Percentiles rank a stretch among this genome's conserved stretches.
These are phyloP conservation scores for Camptogramma bilineatum DNA, from an alignment of 2,888 invertebrate genomes.

Conservation along the genomic window DNA sequence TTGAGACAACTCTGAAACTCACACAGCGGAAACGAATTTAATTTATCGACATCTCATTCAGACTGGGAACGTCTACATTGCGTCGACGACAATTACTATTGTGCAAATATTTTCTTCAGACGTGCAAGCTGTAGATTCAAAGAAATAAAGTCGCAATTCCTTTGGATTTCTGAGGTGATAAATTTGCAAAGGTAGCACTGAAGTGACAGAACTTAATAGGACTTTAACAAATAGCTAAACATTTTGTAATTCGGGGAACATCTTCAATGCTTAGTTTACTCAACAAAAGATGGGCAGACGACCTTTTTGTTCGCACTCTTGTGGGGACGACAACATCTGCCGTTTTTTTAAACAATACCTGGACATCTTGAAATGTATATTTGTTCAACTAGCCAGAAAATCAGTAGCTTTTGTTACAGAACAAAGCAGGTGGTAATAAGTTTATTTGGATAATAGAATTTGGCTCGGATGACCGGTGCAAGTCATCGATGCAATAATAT, in stretches of 20 bases:
- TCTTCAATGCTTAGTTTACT: slow-evolving; percentile 77
- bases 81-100: slow-evolving; percentile 76
- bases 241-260: slow-evolving; percentile 83
- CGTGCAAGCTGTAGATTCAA: slow-evolving; percentile 39
- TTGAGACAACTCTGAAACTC: slow-evolving; percentile 80
- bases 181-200: slow-evolving; percentile 61
- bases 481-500: slow-evolving; percentile 62
- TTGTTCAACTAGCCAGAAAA: slow-evolving; percentile 84
- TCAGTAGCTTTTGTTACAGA: slow-evolving; percentile 73
- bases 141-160: slow-evolving; percentile 48
- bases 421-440: slow-evolving; percentile 64
- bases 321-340: slow-evolving; percentile 78
- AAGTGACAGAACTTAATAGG: slow-evolving; percentile 83
- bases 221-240: slow-evolving; percentile 85
- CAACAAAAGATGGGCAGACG: slow-evolving; percentile 74
- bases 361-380: slow-evolving; percentile 76
- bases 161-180: slow-evolving; percentile 10
- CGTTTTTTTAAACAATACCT: slow-evolving; percentile 71
- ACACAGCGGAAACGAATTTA: slow-evolving; percentile 83
- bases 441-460: slow-evolving; percentile 65
- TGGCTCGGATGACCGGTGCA: slow-evolving; percentile 51
- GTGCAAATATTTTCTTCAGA: slow-evolving; percentile 48
- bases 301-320: slow-evolving; percentile 68
- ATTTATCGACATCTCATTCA: slow-evolving; percentile 83
- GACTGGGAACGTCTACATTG: slow-evolving; percentile 71